phyloP scores from a whole-genome alignment of 2,113 vertebrate species.

The Baryphthengus martii region DNA sequence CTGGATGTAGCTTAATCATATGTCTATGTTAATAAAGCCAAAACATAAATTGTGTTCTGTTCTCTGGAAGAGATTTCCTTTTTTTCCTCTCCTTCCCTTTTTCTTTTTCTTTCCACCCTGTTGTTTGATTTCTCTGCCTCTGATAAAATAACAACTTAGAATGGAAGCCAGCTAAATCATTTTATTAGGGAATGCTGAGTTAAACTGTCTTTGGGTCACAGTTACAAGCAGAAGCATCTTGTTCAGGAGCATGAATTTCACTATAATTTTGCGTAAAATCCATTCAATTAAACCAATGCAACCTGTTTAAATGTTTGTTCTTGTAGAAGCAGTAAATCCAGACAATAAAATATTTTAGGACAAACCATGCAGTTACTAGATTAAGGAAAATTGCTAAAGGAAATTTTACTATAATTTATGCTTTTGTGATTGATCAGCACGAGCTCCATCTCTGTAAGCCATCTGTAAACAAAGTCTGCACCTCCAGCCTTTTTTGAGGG shows the following conservation, averaged over 20 bases:
- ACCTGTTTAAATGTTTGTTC: neutral
- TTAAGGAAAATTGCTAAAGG: neutral
- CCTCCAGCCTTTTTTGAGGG: neutral
- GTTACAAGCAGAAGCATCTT: neutral
- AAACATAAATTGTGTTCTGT: neutral
- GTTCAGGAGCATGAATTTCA: neutral
- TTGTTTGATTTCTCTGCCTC: neutral
- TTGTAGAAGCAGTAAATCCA: neutral
- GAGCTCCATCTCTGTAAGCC: neutral
- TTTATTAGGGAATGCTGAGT: neutral
- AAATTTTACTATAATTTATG: neutral
- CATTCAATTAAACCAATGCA: neutral
- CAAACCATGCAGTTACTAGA: neutral
- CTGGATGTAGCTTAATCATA: neutral
- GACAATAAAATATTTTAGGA: neutral
- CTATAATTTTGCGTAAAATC: neutral
- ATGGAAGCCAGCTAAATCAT: neutral
- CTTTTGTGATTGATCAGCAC: neutral
- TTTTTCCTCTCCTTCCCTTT: accelerated
- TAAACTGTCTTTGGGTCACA: neutral
- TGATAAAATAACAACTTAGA: neutral
- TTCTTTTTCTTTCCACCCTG: neutral
- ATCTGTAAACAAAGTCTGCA: neutral
- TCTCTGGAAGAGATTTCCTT: neutral
- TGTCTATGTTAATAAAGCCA: neutral